A percentile compares a stretch with the other conserved stretches of the same genome.
phyloP scores from a whole-genome alignment of 2,797 vertebrate genomes.

The Protonibea diacanthus region DNA sequence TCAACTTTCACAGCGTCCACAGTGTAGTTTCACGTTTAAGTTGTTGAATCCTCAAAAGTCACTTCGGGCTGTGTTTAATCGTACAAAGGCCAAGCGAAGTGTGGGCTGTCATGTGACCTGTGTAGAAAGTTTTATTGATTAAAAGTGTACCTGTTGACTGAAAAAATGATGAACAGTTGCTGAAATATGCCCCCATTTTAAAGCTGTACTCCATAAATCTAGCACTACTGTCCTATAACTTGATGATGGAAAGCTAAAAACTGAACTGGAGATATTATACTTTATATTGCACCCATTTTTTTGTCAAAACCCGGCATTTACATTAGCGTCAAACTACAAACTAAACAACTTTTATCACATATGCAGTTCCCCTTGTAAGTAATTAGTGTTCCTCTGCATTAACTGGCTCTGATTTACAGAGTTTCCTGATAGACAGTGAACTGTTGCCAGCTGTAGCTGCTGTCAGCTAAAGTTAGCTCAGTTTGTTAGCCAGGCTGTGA shows the following conservation, averaged over 20 bases:
- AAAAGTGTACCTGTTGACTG: constrained; percentile 16
- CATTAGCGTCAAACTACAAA: background rate
- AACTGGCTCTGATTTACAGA: too few relatives aligned
- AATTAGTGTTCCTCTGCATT: too few relatives aligned
- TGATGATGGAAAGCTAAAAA: background rate
- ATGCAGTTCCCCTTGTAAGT: too few relatives aligned
- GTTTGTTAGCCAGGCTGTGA: too few relatives aligned
- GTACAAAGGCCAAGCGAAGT: too few relatives aligned
- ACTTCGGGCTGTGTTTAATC: too few relatives aligned
- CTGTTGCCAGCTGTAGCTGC: too few relatives aligned
- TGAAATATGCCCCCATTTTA: constrained; percentile 20
- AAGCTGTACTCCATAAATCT: background rate
- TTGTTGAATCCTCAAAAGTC: background rate
- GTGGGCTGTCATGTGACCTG: background rate
- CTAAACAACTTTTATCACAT: too few relatives aligned
- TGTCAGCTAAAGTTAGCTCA: too few relatives aligned
- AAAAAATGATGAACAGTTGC: background rate
- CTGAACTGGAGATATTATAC: background rate
- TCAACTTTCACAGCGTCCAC: background rate
- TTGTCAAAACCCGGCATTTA: background rate
- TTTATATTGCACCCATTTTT: background rate
- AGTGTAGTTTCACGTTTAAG: background rate
- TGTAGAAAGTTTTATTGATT: constrained; percentile 7
- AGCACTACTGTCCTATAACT: background rate
- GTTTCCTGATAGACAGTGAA: too few relatives aligned